Evolutionary conservation across 2,113 vertebrate genomes (phyloP).

Genomic region (Callospermophilus lateralis): DNA sequence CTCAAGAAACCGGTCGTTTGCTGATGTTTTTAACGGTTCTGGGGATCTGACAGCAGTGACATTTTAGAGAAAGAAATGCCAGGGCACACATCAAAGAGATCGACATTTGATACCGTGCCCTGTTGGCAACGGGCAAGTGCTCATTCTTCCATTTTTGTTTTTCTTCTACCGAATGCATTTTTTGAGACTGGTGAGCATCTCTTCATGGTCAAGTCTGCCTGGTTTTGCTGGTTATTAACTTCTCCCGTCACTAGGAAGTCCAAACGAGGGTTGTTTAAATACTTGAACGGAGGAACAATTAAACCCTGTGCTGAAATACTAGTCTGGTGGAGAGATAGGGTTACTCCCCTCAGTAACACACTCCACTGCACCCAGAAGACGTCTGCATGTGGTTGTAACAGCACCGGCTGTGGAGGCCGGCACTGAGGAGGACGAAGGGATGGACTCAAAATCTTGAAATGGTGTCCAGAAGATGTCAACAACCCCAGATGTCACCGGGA

Average conservation of each 20-base stretch:
- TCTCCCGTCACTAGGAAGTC: not conserved
- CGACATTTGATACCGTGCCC: rapidly evolving
- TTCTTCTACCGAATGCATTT: not conserved
- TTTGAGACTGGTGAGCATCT: not conserved
- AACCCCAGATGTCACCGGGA: slow-evolving; percentile 44
- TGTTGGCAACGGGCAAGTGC: rapidly evolving
- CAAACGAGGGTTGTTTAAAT: slow-evolving; percentile 77
- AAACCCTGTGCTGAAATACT: slow-evolving; percentile 84
- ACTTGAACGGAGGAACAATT: slow-evolving; percentile 80
- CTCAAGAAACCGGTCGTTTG: not conserved
- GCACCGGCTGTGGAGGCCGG: not conserved
- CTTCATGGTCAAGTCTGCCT: too few relatives aligned
- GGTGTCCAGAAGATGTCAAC: not conserved
- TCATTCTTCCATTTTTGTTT: rapidly evolving
- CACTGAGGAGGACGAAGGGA: not conserved
- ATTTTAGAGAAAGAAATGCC: slow-evolving; percentile 65
- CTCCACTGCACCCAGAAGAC: not conserved
- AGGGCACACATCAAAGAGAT: not conserved
- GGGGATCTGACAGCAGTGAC: slow-evolving; percentile 67
- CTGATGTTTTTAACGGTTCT: not conserved
- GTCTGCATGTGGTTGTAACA: slow-evolving; percentile 11
- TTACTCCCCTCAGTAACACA: slow-evolving; percentile 83
- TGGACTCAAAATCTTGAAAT: not conserved
- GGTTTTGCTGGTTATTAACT: not conserved
- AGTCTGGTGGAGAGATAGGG: slow-evolving; percentile 78